Evolutionary conservation across 1,140 invertebrate species (phyloP), one percentile per base, ranked within the genome.

Genomic region (Conopomorpha cramerella): DNA sequence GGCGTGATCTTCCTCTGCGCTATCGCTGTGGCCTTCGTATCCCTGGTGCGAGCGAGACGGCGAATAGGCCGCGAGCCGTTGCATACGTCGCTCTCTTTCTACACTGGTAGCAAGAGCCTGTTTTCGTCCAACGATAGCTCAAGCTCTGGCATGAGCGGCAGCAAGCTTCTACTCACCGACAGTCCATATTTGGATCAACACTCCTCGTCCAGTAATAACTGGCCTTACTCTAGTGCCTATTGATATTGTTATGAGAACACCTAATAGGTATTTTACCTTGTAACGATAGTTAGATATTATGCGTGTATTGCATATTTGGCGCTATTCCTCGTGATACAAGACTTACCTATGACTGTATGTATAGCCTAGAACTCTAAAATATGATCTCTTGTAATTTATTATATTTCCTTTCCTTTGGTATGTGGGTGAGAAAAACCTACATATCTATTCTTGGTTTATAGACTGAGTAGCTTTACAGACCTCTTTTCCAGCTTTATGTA

Each of bases 1-100:
- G 84, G 86, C 7, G 49, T 86, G 2, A 82, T 89, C 31, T 86
- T 89, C 48, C 56, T 88, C 2, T 73, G 82, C 18, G 86, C 86
- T 1, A 79, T 87, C 1, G 78, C 84, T 12, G 81, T 87, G 2
- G 84, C 85, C 8, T 81, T 86, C 35, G 81, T 81, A 13, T 85
- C 84, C 1, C 60, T 87, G 26, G 78, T 87, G 32, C 77, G 80
- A 57, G 79, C 82, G 4, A 78, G 84, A 49, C 56, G 71, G 36
- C 66, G 72, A 37, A 49, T 63, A 8, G 58, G 60, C 8, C 48
- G 60, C 3, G 74, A 78, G 19, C 70, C 64, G 8, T 37, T 74
- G 32, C 68, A 77, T 45, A 76, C 74, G 27, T 77, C 77, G 3
- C 65, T 79, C 29, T 78, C 74, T 18, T 72, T 79, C 55, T 79